Evolutionary conservation across 1,140 invertebrate species (phyloP), one percentile per base, ranked within the genome.

Genomic region (Venturia canescens): DNA sequence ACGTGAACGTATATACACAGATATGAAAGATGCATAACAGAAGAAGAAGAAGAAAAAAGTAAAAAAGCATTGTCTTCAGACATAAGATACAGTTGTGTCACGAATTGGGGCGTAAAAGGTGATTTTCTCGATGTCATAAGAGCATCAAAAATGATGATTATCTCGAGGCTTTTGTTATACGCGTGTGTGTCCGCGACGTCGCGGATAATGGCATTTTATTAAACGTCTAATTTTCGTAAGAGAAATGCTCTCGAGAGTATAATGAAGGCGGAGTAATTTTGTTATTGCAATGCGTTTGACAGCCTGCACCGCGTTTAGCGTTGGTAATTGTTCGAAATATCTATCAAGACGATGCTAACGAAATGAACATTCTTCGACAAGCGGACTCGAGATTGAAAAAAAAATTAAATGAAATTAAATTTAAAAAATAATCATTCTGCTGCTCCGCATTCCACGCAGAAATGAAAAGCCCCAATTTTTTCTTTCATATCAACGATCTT

Each of bases 401-500:
- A 70, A n/a, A 38, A n/a, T n/a, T n/a, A 6, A 34, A 34, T 5
- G 18, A 70, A 34, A 38, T 70, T 13, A n/a, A n/a, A n/a, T n/a
- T n/a, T n/a, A n/a, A n/a, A n/a, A n/a, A n/a, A n/a, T n/a, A 9
- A 16, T 38, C 31, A 70, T 38, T 31, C 1, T n/a, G 53, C 13
- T 57, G 16, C 53, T 18, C 67, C 66, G 44, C n/a, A n/a, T n/a
- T 78, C 53, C 63, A 23, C 76, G n/a, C 6, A 1, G n/a, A 78
- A 15, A 57, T 0, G 48, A 75, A 48, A 60, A 57, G 38, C 11
- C 13, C 34, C 13, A 44, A 44, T 13, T 31, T 50, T 44, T 80
- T 38, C 60, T 82, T 82, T 82, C 57, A 79, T 81, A 76, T 81
- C 74, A 69, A 29, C 72, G 70, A 82, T 83, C 84, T 83, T 85